Conservation (phyloP, 1,140 invertebrate genomes). For the Tetramorium alpestre region DNA sequence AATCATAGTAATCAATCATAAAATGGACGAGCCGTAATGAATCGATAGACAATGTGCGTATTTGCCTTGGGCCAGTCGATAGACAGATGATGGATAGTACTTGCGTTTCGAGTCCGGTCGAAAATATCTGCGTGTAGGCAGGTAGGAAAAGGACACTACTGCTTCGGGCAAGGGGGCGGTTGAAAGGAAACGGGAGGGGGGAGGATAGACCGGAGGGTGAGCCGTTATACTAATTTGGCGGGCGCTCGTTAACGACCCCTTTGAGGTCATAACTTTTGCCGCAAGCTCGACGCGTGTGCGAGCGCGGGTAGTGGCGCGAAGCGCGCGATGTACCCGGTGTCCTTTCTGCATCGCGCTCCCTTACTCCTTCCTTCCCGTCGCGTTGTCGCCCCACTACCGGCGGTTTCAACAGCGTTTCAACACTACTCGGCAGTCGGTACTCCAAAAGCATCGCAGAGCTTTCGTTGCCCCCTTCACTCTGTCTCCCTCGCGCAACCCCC, state of each 20-base stretch:
- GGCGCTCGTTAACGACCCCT: constrained; percentile 80
- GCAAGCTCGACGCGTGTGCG: constrained; percentile 65
- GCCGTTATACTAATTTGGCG: constrained; percentile 80
- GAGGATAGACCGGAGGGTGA: constrained; percentile 23
- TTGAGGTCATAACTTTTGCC: constrained; percentile 83
- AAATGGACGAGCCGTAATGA: constrained; percentile 48
- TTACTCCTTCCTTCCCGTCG: constrained; percentile 13
- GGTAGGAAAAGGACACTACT: constrained; percentile 12
- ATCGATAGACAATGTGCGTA: constrained; percentile 41
- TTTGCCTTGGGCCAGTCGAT: constrained; percentile 14
- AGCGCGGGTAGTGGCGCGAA: constrained; percentile 52
- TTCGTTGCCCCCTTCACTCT: constrained; percentile 29
- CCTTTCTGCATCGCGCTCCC: constrained; percentile 44
- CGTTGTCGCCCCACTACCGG: constrained; percentile 51
- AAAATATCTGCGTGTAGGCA: constrained; percentile 28
- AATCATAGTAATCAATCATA: constrained; percentile 46
- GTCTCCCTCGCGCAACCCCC: neutral
- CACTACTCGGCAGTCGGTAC: constrained; percentile 65
- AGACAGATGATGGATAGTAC: constrained; percentile 43
- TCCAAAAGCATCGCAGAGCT: constrained; percentile 62
- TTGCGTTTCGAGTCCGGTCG: constrained; percentile 23
- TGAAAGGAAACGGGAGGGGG: neutral
- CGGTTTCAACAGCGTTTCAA: constrained; percentile 59
- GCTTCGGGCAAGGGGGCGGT: neutral
- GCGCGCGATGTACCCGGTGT: constrained; percentile 52